These are phyloP conservation scores for Nycticryphes semicollaris DNA, from an alignment of 2,113 vertebrate species.

Conservation along the genomic window DNA sequence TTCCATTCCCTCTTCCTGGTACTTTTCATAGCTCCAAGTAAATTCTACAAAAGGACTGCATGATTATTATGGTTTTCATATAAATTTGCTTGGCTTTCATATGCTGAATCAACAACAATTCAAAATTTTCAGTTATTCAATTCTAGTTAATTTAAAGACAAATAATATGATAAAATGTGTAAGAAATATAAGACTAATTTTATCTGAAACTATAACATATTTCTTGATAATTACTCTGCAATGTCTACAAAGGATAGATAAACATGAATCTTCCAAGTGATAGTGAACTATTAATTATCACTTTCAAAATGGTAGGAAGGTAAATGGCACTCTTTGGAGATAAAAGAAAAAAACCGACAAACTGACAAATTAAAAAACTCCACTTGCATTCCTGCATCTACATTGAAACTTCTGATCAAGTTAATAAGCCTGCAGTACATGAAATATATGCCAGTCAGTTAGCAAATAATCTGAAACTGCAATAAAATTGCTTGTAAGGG, in stretches of 20 bases:
- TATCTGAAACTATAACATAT: neutral
- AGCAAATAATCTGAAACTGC: conserved; percentile 67
- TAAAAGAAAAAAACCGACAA: neutral
- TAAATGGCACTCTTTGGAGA: neutral
- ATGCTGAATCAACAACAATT: neutral
- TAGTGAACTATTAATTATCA: neutral
- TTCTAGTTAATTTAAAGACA: neutral
- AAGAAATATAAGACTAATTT: neutral
- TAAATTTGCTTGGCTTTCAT: neutral
- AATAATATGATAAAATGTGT: neutral
- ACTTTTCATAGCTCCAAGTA: neutral
- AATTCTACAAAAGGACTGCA: neutral
- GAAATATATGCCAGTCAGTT: conserved; percentile 75
- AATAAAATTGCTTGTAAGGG: conserved; percentile 72
- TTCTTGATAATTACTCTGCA: neutral
- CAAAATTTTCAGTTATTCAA: neutral
- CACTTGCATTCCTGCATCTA: neutral
- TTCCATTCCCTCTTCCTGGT: neutral
- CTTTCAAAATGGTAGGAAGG: neutral
- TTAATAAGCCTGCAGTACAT: conserved; percentile 27
- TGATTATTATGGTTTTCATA: neutral
- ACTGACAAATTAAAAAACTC: neutral
- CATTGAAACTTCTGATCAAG: neutral
- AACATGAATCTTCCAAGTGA: neutral
- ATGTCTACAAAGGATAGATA: neutral